Conservation (phyloP, 2,888 invertebrate species). For the Acleris emargana region DNA sequence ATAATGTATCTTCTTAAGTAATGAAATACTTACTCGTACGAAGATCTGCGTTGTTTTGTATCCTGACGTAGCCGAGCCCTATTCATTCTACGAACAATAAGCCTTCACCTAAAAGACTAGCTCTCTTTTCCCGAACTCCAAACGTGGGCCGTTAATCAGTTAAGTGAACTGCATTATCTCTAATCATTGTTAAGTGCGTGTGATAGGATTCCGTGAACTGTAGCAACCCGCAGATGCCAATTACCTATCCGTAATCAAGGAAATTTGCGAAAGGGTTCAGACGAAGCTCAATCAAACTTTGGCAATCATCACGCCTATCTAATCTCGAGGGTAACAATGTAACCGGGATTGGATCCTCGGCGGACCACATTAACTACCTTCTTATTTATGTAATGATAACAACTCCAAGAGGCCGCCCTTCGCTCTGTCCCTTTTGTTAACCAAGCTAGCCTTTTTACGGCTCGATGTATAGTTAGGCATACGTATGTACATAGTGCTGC, state of each 20-base stretch:
- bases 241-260: slow-evolving; percentile 71
- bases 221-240: slow-evolving; percentile 62
- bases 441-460: slow-evolving; percentile 23
- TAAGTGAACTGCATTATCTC: slow-evolving; percentile 32
- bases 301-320: slow-evolving; percentile 78
- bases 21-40: too few relatives aligned
- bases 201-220: slow-evolving; percentile 53
- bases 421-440: slow-evolving; percentile 18
- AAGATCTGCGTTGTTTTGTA: neutral
- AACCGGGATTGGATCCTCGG: slow-evolving; percentile 67
- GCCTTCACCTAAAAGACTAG: slow-evolving; percentile 9
- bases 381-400: slow-evolving; percentile 73
- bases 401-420: slow-evolving; percentile 45
- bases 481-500: too few relatives aligned
- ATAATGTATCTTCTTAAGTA: neutral
- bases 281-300: slow-evolving; percentile 79
- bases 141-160: slow-evolving; percentile 26
- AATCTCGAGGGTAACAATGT: slow-evolving; percentile 76
- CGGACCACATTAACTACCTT: slow-evolving; percentile 66
- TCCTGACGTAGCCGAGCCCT: neutral
- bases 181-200: slow-evolving; percentile 38
- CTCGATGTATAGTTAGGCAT: neutral
- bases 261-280: slow-evolving; percentile 71
- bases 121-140: slow-evolving; percentile 6
- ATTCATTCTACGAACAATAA: slow-evolving; percentile 7